Base-by-base conservation (phyloP, 1,140 invertebrate genomes). In the Nephila pilipes region DNA sequence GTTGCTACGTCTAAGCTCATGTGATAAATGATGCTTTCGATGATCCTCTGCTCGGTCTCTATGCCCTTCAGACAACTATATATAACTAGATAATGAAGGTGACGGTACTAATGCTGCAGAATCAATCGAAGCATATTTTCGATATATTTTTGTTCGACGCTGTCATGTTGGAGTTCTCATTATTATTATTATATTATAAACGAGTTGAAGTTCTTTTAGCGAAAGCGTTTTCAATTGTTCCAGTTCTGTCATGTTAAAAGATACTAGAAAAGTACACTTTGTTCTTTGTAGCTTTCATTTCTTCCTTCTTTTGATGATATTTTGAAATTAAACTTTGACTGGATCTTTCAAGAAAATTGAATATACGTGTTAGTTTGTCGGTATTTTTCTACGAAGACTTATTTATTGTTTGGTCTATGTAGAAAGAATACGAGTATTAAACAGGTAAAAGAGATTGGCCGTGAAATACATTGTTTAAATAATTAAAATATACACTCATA, bases 21-120 rank as follows among this genome's bases (percentile, higher is more conserved):
- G 85, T 87, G 85, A 87, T 87, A 87, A 87, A 87, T 87, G 85
- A 87, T 87, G 32, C 60, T 87, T 87, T 87, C 85, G 65, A 69
- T n/a, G 54, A n/a, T n/a, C 69, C 85, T 87, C 60, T 87, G 85
- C 46, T 87, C 69, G 60, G 85, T 36, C 60, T 46, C 60, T 87
- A 87, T 69, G 69, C 60, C 69, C 85, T 36, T 36, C 38, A 38
- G 85, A 87, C 58, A 60, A n/a, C 85, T 69, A 63, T 60, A 20
- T 87, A 60, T 87, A n/a, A 60, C 38, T 38, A 25, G 54, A 85
- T 85, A 85, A 85, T 85, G 55, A 85, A 57, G 55, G 54, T 55
- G 46, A 83, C 22, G 46, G 20, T 83, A 25, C 80, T 83, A 75
- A 2, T 18, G n/a, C n/a, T 32, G 69, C 18, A 18, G 22, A 22